phyloP scores from a whole-genome alignment of 2,888 invertebrate genomes.

The Meandrusa payeni region DNA sequence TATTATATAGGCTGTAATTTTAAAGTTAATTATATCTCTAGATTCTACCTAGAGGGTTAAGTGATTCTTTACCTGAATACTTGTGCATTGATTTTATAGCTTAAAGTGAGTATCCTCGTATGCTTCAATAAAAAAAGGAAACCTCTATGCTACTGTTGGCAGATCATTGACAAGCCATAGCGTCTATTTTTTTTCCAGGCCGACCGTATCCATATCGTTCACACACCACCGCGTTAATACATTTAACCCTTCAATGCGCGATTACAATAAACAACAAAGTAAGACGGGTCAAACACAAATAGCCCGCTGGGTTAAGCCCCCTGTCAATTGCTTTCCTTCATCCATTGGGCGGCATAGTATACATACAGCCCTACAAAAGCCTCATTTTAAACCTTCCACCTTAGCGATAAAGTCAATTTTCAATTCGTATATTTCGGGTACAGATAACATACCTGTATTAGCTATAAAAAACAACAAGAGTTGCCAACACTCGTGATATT shows the following conservation, averaged over 20 bases:
- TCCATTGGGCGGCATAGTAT: conserved; percentile 23
- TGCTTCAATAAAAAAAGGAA: too few species aligned
- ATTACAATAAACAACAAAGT: conserved; percentile 36
- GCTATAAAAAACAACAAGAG: conserved; percentile 25
- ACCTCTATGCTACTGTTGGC: too few species aligned
- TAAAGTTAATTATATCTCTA: too few species aligned
- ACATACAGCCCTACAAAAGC: background rate
- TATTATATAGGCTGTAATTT: too few species aligned
- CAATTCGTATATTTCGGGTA: background rate
- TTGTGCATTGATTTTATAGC: too few species aligned
- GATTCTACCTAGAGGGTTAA: too few species aligned
- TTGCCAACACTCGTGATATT: conserved; percentile 20
- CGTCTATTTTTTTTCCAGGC: background rate
- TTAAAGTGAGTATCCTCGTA: too few species aligned
- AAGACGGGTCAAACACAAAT: conserved; percentile 36
- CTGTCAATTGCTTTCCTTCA: conserved; percentile 43
- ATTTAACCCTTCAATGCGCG: conserved; percentile 41
- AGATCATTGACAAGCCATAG: too few species aligned
- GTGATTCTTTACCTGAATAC: too few species aligned
- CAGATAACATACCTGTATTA: conserved; percentile 13
- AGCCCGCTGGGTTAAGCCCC: conserved; percentile 45
- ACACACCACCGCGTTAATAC: conserved; percentile 49
- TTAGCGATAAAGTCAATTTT: conserved; percentile 4
- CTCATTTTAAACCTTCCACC: background rate
- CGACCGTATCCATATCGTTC: conserved; percentile 34